Percentiles rank a stretch among this genome's conserved stretches.
phyloP scores from a whole-genome alignment of 2,797 vertebrate genomes.

The Botia kubotai region DNA sequence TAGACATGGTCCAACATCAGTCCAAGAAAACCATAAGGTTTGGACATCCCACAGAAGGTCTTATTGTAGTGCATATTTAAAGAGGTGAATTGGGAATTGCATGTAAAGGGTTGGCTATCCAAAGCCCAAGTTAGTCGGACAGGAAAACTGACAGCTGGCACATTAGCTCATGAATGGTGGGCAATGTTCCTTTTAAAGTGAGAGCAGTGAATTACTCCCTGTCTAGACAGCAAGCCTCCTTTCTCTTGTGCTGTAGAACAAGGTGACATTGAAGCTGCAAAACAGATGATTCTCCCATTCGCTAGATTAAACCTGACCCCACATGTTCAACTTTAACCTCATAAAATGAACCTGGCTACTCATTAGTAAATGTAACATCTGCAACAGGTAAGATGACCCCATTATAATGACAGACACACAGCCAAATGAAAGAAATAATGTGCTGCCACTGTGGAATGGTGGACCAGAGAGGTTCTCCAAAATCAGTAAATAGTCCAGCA shows the following conservation, averaged over 20 bases:
- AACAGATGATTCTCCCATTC: conserved; percentile 52
- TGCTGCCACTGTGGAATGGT: conserved; percentile 70
- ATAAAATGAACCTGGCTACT: conserved; percentile 79
- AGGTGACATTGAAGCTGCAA: conserved; percentile 67
- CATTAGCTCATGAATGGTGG: conserved; percentile 14
- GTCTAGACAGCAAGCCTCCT: conserved; percentile 53
- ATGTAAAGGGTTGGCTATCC: conserved; percentile 20
- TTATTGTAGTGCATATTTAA: conserved; percentile 62
- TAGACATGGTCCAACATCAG: neutral
- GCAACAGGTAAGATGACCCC: conserved; percentile 74
- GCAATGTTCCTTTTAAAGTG: conserved; percentile 19
- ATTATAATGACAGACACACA: conserved; percentile 79
- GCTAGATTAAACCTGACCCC: conserved; percentile 74
- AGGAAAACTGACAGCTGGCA: conserved; percentile 72
- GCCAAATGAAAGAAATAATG: conserved; percentile 76
- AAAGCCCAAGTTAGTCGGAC: conserved; percentile 63
- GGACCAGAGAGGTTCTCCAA: conserved; percentile 62
- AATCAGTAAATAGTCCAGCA: conserved; percentile 41
- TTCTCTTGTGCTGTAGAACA: conserved; percentile 60
- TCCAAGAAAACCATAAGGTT: neutral
- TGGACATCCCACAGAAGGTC: neutral
- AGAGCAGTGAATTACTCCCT: conserved; percentile 41
- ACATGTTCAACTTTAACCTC: conserved; percentile 81
- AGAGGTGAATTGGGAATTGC: conserved; percentile 59
- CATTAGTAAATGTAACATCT: conserved; percentile 85